A percentile compares a stretch with the other conserved stretches of the same genome.
These are phyloP conservation scores for Lytechinus variegatus DNA, from an alignment of 35 echinoderm and acorn worm species.

Conservation along the genomic window DNA sequence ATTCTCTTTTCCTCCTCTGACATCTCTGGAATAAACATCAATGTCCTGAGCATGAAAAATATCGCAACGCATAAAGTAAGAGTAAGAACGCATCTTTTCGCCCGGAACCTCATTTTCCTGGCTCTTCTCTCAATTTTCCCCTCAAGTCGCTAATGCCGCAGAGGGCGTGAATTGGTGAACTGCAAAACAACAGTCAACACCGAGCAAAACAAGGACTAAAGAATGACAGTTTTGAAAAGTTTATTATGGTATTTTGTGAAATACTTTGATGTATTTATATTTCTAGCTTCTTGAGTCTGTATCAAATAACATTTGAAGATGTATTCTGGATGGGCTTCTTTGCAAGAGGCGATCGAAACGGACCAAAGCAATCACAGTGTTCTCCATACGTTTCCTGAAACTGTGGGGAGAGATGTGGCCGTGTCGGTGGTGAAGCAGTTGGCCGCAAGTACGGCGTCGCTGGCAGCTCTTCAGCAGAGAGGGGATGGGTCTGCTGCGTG, in stretches of 20 bases:
- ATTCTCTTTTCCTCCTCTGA: constrained; percentile 35
- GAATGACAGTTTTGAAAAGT: not conserved
- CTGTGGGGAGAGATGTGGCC: constrained; percentile 88
- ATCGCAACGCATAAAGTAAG: constrained; percentile 57
- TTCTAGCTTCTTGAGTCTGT: not conserved
- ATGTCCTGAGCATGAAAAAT: constrained; percentile 62
- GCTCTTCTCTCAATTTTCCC: not conserved
- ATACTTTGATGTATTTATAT: not conserved
- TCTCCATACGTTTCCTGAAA: constrained; percentile 76
- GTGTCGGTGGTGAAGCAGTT: constrained; percentile 90
- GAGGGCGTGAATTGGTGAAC: too few relatives aligned
- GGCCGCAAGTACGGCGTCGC: constrained; percentile 61
- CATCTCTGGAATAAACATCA: constrained; percentile 59
- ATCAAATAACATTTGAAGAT: constrained; percentile 36
- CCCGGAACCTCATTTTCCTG: constrained; percentile 36
- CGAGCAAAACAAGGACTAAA: not conserved
- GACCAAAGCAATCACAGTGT: constrained; percentile 86
- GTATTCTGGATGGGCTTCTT: constrained; percentile 97
- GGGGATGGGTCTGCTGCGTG: constrained; percentile 22
- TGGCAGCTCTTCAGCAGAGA: constrained; percentile 58
- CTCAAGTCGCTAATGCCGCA: too few relatives aligned
- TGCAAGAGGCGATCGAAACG: constrained; percentile 78
- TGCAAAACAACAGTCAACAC: not conserved
- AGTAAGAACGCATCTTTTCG: constrained; percentile 57
- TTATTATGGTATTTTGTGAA: not conserved